phyloP scores from a whole-genome alignment of 1,140 invertebrate genomes.

The Drosophila subobscura region DNA sequence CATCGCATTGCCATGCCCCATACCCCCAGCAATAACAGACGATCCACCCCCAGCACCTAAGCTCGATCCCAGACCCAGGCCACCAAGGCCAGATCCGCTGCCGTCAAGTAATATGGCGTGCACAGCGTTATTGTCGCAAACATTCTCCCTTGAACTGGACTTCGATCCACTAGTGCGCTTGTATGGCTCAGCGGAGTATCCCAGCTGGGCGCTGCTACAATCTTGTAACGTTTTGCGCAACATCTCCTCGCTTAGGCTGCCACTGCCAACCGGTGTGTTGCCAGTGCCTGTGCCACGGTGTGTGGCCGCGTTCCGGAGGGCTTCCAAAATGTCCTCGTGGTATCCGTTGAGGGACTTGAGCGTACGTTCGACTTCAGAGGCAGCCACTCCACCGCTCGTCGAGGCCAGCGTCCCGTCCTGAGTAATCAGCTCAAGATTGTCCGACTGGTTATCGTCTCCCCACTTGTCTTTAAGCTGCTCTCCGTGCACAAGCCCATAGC shows the following conservation, averaged over 20 bases:
- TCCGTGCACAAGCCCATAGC: conserved; percentile 89
- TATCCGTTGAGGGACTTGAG: conserved; percentile 95
- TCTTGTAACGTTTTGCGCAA: conserved; percentile 88
- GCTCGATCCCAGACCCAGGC: conserved; percentile 60
- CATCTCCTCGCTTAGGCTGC: conserved; percentile 86
- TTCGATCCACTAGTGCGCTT: conserved; percentile 86
- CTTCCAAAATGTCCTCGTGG: conserved; percentile 95
- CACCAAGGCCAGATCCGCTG: conserved; percentile 49
- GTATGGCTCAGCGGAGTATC: conserved; percentile 85
- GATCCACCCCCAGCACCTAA: conserved; percentile 50
- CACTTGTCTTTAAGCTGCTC: conserved; percentile 88
- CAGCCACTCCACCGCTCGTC: conserved; percentile 85
- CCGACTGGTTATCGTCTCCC: conserved; percentile 89
- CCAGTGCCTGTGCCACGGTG: conserved; percentile 87
- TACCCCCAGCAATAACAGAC: conserved; percentile 36
- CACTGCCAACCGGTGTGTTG: conserved; percentile 86
- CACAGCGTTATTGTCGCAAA: conserved; percentile 86
- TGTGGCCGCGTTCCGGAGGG: conserved; percentile 90
- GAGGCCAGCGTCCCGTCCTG: conserved; percentile 87
- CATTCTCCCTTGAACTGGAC: conserved; percentile 85
- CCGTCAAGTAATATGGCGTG: conserved; percentile 83
- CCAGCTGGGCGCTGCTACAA: conserved; percentile 84
- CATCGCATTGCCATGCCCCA: conserved; percentile 60
- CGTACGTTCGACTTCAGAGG: conserved; percentile 91
- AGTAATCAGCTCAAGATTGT: conserved; percentile 89